A percentile compares a stretch with the other conserved stretches of the same genome.
Evolutionary conservation across 2,888 invertebrate species (phyloP).

Genomic region (Campoplex nolae): DNA sequence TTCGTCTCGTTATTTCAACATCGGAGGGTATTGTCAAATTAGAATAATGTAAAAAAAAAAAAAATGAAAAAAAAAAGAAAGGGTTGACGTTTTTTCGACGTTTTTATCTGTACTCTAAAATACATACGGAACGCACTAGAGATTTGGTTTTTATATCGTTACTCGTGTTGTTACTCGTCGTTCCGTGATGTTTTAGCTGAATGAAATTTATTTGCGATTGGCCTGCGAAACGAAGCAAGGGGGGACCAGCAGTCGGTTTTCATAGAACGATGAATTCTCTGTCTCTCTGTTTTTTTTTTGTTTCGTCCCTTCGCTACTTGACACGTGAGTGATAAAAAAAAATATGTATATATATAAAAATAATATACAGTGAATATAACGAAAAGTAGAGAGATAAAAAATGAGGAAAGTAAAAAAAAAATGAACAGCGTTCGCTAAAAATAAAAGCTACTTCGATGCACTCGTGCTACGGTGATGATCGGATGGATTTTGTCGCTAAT

Average conservation of each 20-base stretch:
- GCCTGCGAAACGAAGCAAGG: slow-evolving; percentile 80
- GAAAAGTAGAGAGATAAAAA: not conserved
- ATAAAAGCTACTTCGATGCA: slow-evolving; percentile 31
- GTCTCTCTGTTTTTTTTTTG: not conserved
- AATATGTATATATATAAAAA: slow-evolving; percentile 4
- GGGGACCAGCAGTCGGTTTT: slow-evolving; percentile 83
- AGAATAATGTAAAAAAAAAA: not conserved
- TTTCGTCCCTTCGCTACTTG: slow-evolving; percentile 2
- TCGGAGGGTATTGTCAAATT: not conserved
- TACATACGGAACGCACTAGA: not conserved
- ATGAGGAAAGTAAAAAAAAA: slow-evolving; percentile 5
- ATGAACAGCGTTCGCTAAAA: slow-evolving; percentile 4
- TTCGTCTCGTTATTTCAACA: no score
- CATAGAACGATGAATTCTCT: slow-evolving; percentile 56
- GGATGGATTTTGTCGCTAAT: slow-evolving; percentile 31
- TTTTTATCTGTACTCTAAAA: slow-evolving; percentile 22
- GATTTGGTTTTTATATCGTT: not conserved
- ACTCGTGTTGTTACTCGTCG: slow-evolving; percentile 1
- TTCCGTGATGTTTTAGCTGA: not conserved
- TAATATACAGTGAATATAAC: slow-evolving; percentile 6
- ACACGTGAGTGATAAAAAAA: slow-evolving; percentile 35
- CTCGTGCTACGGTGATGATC: slow-evolving; percentile 41
- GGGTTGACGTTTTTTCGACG: no score
- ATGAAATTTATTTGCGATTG: slow-evolving; percentile 49
- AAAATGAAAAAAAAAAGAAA: not conserved